These are phyloP conservation scores for Rotaria magnacalcarata DNA, from an alignment of 2,888 invertebrate genomes.

Conservation along the genomic window DNA sequence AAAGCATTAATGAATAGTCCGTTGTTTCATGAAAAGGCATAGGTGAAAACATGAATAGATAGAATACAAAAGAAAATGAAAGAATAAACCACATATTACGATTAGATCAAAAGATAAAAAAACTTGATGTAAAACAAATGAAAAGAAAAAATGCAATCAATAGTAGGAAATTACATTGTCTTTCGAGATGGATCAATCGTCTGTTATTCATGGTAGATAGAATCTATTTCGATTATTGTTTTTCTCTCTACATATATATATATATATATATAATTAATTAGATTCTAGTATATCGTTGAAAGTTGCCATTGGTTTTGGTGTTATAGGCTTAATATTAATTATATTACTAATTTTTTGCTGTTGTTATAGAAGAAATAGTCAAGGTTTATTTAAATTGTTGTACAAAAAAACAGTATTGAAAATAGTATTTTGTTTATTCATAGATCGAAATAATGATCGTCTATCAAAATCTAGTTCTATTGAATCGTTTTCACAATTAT, in stretches of 20 bases:
- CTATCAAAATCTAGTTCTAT: not conserved
- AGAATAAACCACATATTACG: not conserved
- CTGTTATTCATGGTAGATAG: not conserved
- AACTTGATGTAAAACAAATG: not conserved
- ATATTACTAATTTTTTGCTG: not conserved
- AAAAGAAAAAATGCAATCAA: not conserved
- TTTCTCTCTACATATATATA: not conserved
- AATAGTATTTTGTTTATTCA: not conserved
- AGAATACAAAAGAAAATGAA: not conserved
- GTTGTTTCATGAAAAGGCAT: not conserved
- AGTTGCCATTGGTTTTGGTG: not conserved
- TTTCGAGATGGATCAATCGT: not conserved
- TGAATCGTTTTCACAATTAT: not conserved
- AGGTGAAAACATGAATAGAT: not conserved
- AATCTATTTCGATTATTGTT: not conserved
- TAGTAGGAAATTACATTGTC: not conserved
- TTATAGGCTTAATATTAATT: not conserved
- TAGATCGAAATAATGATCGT: not conserved
- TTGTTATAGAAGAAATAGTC: not conserved
- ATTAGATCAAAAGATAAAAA: slow-evolving; percentile 3
- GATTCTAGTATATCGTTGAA: not conserved
- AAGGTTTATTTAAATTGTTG: not conserved
- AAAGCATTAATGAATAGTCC: not conserved
- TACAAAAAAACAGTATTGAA: not conserved
- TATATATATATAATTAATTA: not conserved